Evolutionary conservation across 2,888 invertebrate species (phyloP).

Genomic region (Drosophila birchii): DNA sequence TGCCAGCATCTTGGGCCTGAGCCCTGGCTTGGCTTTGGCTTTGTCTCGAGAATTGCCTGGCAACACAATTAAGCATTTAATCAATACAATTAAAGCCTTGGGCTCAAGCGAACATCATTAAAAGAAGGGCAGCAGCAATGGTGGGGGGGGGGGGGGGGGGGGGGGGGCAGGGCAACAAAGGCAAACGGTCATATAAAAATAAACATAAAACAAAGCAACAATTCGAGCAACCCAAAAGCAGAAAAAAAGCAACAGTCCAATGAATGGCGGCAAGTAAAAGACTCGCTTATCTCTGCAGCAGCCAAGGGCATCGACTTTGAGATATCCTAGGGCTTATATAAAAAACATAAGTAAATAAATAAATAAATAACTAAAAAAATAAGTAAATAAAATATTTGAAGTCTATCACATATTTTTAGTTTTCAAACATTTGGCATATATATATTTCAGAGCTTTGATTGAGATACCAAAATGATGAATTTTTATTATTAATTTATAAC

Average conservation of each 20-base stretch:
- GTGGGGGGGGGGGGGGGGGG: slow-evolving; percentile 4
- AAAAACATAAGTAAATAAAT: too few species aligned
- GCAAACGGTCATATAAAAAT: slow-evolving; percentile 59
- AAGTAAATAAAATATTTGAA: too few species aligned
- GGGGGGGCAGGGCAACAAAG: slow-evolving; percentile 10
- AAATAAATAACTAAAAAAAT: too few species aligned
- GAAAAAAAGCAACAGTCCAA: slow-evolving; percentile 14
- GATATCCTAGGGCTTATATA: neutral
- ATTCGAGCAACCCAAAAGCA: slow-evolving; percentile 32
- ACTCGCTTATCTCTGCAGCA: neutral
- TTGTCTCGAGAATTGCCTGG: slow-evolving; percentile 36
- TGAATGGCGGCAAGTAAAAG: slow-evolving; percentile 8
- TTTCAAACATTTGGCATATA: too few species aligned
- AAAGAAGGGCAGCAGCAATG: slow-evolving; percentile 38
- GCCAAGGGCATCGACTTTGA: neutral
- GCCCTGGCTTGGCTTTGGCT: slow-evolving; percentile 23
- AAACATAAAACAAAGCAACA: slow-evolving; percentile 68
- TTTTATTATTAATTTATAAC: too few species aligned
- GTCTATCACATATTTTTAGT: neutral
- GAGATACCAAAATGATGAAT: too few species aligned
- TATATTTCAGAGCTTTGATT: too few species aligned
- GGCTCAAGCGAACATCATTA: slow-evolving; percentile 66
- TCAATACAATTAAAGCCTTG: slow-evolving; percentile 77
- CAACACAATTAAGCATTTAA: slow-evolving; percentile 70
- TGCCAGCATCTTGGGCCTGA: slow-evolving; percentile 11